A percentile compares a stretch with the other conserved stretches of the same genome.
phyloP scores from a whole-genome alignment of 2,113 vertebrate genomes.

The Calonectris borealis region DNA sequence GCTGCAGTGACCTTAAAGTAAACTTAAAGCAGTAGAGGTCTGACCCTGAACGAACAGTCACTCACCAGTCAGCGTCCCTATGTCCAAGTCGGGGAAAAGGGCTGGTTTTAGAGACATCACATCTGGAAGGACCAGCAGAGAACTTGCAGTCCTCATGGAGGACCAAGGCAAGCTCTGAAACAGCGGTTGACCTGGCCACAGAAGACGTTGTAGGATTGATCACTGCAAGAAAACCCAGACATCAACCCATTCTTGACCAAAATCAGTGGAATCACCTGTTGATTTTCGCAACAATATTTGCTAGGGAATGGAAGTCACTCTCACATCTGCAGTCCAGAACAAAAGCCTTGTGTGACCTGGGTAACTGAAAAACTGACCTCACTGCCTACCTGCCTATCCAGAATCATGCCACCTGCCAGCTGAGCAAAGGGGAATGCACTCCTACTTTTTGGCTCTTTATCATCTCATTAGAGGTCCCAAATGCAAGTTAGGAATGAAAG shows the following conservation, averaged over 20 bases:
- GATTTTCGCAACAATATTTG: neutral
- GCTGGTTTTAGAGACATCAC: neutral
- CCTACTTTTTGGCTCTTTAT: neutral
- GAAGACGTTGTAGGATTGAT: neutral
- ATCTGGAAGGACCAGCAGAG: neutral
- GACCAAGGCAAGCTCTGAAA: neutral
- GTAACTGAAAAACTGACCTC: neutral
- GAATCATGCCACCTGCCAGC: neutral
- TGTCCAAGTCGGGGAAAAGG: neutral
- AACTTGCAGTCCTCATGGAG: neutral
- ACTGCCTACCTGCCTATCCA: fast-evolving
- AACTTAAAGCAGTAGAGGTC: neutral
- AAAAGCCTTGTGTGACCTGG: neutral
- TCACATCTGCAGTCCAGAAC: neutral
- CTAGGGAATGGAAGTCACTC: neutral
- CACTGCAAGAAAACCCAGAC: neutral
- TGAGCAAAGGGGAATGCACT: neutral
- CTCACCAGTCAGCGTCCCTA: neutral
- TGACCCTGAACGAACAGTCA: neutral
- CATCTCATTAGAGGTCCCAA: neutral
- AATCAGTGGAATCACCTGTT: neutral
- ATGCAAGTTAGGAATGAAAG: neutral
- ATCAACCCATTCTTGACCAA: neutral
- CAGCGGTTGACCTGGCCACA: neutral
- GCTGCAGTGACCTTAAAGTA: neutral